Evolutionary conservation across 2,888 invertebrate species (phyloP), one percentile per base, ranked within the genome.

Genomic region (Drosophila differens): DNA sequence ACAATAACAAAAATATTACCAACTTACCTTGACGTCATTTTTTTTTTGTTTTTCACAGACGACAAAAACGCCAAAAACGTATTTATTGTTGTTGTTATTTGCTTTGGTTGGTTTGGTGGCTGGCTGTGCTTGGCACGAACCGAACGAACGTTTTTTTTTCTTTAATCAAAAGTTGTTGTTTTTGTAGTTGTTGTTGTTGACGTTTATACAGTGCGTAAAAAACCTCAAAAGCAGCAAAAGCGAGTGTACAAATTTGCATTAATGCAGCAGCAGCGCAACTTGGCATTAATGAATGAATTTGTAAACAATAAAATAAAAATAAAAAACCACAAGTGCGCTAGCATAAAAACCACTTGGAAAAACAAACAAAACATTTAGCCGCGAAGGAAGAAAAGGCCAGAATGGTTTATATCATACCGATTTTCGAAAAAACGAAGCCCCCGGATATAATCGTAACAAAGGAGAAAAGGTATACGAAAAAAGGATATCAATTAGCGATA

Each of bases 381-480:
- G 76, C 66, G 67, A 72, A 82, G 16, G 16, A 74, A 78, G 70
- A 61, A 35, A 35, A 35, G 68, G 44, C 58, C 68, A 76, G 70
- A 78, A 93, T 93, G 93, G 93, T 93, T 54, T 93, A 93, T 82
- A 90, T 91, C 68, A 93, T 92, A 74, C 90, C 93, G 60, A 91
- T 92, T 60, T 93, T 92, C 82, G 90, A 89, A 22, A 74, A 70
- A 49, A 89, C 90, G 39, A 91, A 92, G 32, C 93, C 93, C 49
- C 93, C 93, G 74, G 93, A 93, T 83, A 93, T 93, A 90, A 85
- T 86, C 78, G 72, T 89, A 57, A 84, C 83, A 69, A 82, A 82
- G 63, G 90, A 92, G 66, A 91, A 91, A 75, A 92, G 91, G 91
- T 92, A 92, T 90, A 60, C 14, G 4, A n/a, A 44, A 51, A 57